Evolutionary conservation across 2,797 vertebrate species (phyloP).

Genomic region (Muraenolepis orangiensis): DNA sequence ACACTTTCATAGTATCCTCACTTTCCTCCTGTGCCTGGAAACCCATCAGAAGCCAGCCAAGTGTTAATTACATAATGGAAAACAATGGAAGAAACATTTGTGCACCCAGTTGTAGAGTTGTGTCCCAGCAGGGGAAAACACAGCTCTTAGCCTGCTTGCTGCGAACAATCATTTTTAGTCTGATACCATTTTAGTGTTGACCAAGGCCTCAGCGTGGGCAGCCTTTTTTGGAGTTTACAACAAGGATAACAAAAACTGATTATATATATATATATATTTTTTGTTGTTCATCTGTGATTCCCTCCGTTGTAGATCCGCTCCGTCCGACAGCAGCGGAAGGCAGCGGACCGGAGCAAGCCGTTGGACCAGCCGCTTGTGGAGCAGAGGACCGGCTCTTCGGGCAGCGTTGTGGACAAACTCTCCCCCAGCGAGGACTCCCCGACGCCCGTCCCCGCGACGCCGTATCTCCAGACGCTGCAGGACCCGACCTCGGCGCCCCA

Average conservation of each 20-base stretch:
- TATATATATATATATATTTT: too few species aligned
- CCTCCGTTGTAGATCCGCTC: conserved; percentile 75
- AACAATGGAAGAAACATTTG: neutral
- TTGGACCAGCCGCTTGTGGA: conserved; percentile 75
- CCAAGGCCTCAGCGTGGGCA: too few species aligned
- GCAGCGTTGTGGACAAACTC: conserved; percentile 61
- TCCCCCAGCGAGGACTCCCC: conserved; percentile 28
- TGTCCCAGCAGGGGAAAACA: too few species aligned
- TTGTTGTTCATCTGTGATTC: neutral
- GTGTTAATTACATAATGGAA: neutral
- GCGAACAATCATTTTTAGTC: neutral
- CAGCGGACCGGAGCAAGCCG: conserved; percentile 71
- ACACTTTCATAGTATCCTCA: neutral
- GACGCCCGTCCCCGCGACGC: conserved; percentile 33
- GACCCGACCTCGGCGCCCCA: conserved; percentile 45
- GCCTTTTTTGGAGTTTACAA: neutral
- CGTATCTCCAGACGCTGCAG: conserved; percentile 40
- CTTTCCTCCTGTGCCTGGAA: neutral
- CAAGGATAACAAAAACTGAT: neutral
- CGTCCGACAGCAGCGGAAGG: conserved; percentile 78
- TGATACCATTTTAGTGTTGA: neutral
- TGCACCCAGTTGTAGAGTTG: neutral
- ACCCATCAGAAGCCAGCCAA: too few species aligned
- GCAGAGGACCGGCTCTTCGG: conserved; percentile 67
- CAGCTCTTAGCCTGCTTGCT: neutral